phyloP scores from a whole-genome alignment of 2,797 vertebrate species.

The Setipinna tenuifilis region DNA sequence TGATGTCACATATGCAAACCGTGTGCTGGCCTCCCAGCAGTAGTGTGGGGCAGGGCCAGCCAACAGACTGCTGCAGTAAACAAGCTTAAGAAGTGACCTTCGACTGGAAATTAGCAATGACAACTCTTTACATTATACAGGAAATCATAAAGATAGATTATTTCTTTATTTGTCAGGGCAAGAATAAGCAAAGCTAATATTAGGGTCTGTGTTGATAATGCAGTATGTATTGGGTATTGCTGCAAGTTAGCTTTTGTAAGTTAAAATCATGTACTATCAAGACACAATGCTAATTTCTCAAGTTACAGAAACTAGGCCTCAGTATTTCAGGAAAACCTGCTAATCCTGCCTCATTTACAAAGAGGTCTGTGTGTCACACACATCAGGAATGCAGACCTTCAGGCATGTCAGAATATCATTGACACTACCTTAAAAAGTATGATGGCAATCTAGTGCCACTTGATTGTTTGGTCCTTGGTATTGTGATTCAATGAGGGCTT shows the following conservation, averaged over 20 bases:
- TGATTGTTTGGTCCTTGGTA: slow-evolving; percentile 46
- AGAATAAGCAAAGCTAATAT: background rate
- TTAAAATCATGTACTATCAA: background rate
- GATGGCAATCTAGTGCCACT: slow-evolving; percentile 57
- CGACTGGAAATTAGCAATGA: background rate
- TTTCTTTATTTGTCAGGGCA: background rate
- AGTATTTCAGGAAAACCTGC: slow-evolving; percentile 51
- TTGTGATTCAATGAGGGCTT: background rate
- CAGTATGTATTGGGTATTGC: background rate
- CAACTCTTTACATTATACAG: slow-evolving; percentile 44
- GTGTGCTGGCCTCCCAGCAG: slow-evolving; percentile 58
- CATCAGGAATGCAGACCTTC: slow-evolving; percentile 66
- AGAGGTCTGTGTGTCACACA: slow-evolving; percentile 41
- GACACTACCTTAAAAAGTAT: background rate
- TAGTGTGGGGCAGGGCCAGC: slow-evolving; percentile 39
- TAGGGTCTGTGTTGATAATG: background rate
- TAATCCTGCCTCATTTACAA: slow-evolving; percentile 48
- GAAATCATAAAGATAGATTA: background rate
- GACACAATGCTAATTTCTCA: slow-evolving; percentile 29
- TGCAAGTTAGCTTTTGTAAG: background rate
- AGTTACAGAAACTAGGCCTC: slow-evolving; percentile 28
- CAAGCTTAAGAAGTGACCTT: background rate
- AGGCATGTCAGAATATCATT: slow-evolving; percentile 47
- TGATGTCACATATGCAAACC: slow-evolving; percentile 82
- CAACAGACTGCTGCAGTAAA: slow-evolving; percentile 39